Evolutionary conservation across 1,140 invertebrate genomes (phyloP).

Genomic region (Anastrepha ludens): DNA sequence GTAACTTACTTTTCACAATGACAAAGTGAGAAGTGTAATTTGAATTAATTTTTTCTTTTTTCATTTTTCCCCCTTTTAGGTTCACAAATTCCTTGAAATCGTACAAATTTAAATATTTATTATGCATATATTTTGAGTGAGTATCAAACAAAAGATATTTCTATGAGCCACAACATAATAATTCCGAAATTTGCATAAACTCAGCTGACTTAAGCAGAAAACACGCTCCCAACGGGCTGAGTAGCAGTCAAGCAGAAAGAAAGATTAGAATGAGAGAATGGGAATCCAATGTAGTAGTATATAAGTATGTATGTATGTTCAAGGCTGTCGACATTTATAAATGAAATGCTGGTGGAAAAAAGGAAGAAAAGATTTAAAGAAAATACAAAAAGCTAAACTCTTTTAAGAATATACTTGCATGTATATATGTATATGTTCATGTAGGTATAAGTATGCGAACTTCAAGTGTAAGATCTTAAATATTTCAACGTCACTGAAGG

Average conservation of each 20-base stretch:
- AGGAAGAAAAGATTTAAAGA: not conserved
- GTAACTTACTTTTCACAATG: not conserved
- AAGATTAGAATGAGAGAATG: conserved; percentile 6
- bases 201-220: not conserved
- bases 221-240: not conserved
- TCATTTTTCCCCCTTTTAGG: no score
- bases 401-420: no score
- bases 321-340: no score
- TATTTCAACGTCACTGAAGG: not conserved
- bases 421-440: not conserved
- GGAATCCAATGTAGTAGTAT: not conserved
- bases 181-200: conserved; percentile 14
- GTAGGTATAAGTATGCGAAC: not conserved
- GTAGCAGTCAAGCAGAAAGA: not conserved
- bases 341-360: not conserved
- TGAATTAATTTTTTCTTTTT: not conserved
- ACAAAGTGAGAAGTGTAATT: not conserved
- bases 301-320: no score
- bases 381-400: not conserved
- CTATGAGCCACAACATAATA: not conserved
- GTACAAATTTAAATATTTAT: no score
- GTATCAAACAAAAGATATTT: not conserved
- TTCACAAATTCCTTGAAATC: no score
- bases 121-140: not conserved
- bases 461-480: not conserved